Evolutionary conservation across 2,113 vertebrate genomes (phyloP).

Genomic region (Chionomys nivalis): DNA sequence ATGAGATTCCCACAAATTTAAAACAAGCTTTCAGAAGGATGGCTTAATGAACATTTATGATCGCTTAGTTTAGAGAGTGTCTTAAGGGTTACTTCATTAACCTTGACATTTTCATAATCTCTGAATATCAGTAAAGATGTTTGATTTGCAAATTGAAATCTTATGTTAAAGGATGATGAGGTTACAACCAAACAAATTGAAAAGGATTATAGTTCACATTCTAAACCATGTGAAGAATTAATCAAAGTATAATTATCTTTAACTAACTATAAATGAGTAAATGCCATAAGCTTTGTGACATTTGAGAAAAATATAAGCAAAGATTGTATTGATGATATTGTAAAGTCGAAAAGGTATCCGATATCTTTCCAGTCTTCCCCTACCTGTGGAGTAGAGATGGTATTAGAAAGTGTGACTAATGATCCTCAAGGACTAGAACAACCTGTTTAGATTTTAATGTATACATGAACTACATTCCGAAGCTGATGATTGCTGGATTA

Average conservation of each 20-base stretch:
- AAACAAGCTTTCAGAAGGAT: neutral
- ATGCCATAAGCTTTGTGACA: neutral
- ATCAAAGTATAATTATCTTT: neutral
- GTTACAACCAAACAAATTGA: neutral
- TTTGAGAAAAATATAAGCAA: conserved; percentile 11
- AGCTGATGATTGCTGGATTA: neutral
- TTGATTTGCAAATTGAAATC: neutral
- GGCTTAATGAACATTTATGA: neutral
- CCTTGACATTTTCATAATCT: neutral
- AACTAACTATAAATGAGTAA: neutral
- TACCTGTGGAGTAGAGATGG: neutral
- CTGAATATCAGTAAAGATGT: neutral
- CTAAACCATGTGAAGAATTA: neutral
- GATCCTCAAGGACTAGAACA: neutral
- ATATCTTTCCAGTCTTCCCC: neutral
- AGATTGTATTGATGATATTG: neutral
- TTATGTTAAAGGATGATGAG: neutral
- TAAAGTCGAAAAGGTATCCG: neutral
- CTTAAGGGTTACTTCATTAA: neutral
- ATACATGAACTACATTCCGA: neutral
- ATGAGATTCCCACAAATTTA: neutral
- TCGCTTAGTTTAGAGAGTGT: neutral
- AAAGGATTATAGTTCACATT: neutral
- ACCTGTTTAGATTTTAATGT: neutral
- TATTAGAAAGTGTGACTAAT: neutral